Conservation (phyloP, 2,888 invertebrate genomes). For the Proisotoma minuta region DNA sequence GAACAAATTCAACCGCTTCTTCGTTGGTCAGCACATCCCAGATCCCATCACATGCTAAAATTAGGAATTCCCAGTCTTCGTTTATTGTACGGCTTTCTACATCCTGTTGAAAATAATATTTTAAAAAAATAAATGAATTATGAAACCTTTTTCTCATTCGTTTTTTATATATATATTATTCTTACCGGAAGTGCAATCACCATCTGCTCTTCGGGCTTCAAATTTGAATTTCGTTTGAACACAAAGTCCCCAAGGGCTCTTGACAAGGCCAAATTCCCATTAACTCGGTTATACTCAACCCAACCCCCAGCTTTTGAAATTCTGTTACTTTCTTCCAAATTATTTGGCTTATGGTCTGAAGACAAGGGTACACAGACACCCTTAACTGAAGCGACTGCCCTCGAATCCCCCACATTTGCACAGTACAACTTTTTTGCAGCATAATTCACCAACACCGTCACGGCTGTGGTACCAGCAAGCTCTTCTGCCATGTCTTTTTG, state of each 20-base stretch:
- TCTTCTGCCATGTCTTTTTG: conserved; percentile 83
- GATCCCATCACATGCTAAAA: conserved; percentile 97
- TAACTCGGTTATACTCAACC: conserved; percentile 96
- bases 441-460: conserved; percentile 77
- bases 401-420: conserved; percentile 93
- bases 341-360: conserved; percentile 91
- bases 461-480: conserved; percentile 91
- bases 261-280: conserved; percentile 93
- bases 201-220: conserved; percentile 87
- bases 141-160: neutral
- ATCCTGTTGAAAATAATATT: conserved; percentile 61
- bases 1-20: conserved; percentile 87
- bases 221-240: conserved; percentile 84
- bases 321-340: conserved; percentile 77
- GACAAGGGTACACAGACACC: conserved; percentile 74
- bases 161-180: too few species aligned
- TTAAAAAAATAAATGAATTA: neutral
- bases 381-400: conserved; percentile 82
- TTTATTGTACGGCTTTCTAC: conserved; percentile 74
- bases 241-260: conserved; percentile 91
- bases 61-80: conserved; percentile 91
- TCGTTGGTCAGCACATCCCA: conserved; percentile 67
- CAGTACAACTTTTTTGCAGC: conserved; percentile 82
- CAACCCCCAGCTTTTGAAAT: conserved; percentile 92
- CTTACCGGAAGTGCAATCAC: conserved; percentile 96